Evolutionary conservation across 2,797 vertebrate species (phyloP), one percentile per base, ranked within the genome.

Genomic region (Naso thynnoides): DNA sequence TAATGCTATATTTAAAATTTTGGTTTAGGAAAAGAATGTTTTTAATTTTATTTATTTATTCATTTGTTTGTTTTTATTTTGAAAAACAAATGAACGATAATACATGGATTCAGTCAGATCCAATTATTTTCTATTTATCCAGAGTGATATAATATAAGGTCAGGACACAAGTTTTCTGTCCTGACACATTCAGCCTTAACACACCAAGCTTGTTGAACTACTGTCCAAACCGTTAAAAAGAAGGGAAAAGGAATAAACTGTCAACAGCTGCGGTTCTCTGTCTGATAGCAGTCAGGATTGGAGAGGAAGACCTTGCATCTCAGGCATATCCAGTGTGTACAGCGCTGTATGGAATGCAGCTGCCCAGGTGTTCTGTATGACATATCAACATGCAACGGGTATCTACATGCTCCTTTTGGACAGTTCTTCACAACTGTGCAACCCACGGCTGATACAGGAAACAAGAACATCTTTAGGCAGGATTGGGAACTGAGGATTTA

Each of bases 381-480:
- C 57, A 78, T 71, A 56, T 83, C 59, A 77, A 60, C 89, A 91
- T 92, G 91, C 91, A 89, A 55, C 3, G 29, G 71, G 45, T 90
- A 84, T 88, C 79, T 83, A 74, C 94, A 95, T 95, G 93, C 94
- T 90, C 71, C 45, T 79, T 66, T 66, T 69, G 60, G 61, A 79
- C 49, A 75, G 44, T 45, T 78, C 71, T 82, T 70, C 66, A 73
- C 26, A 74, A 74, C 60, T 86, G 57, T 56, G 63, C 73, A 84
- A 76, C 63, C 68, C 66, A 33, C 70, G 55, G 70, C 81, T 78
- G 80, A 78, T 71, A 75, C 18, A 73, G 55, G 33, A 87, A 60
- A 49, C 53, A 64, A 75, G 80, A 77, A 71, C 70, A 76, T 53
- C 64, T 79, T 83, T 50, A 74, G 61, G 68, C 75, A 80, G 67